Conservation (phyloP, 2,888 invertebrate species). For the Elegia similella region DNA sequence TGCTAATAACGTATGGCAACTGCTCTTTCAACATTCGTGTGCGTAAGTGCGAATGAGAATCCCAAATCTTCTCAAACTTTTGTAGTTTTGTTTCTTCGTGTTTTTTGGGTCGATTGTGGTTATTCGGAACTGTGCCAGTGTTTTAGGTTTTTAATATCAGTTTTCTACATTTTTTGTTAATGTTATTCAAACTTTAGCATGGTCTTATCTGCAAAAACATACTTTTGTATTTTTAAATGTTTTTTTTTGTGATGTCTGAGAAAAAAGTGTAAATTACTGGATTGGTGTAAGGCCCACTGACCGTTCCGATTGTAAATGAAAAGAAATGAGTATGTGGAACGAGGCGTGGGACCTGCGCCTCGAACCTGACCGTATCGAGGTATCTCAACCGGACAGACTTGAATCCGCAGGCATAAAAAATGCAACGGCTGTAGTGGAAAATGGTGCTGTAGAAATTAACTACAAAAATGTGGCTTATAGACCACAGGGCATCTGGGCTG, state of each 20-base stretch:
- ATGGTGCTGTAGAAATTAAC: constrained; percentile 49
- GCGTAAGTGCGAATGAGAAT: constrained; percentile 78
- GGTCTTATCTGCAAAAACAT: neutral
- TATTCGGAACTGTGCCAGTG: constrained; percentile 17
- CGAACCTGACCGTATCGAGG: constrained; percentile 76
- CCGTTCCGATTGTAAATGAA: constrained; percentile 46
- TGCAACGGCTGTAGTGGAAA: constrained; percentile 48
- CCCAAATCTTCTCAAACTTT: constrained; percentile 72
- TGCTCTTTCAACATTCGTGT: constrained; percentile 65
- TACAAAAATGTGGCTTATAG: constrained; percentile 20
- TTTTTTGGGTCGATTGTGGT: constrained; percentile 42
- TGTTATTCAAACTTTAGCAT: neutral
- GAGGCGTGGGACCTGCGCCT: constrained; percentile 66
- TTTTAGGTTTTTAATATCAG: neutral
- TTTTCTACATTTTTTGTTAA: neutral
- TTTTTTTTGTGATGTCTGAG: neutral
- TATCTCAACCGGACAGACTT: constrained; percentile 76
- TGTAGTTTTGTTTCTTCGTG: constrained; percentile 55
- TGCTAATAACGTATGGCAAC: constrained; percentile 55
- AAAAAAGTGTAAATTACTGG: constrained; percentile 28
- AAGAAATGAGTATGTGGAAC: constrained; percentile 63
- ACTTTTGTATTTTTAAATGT: neutral
- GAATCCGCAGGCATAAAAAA: constrained; percentile 59
- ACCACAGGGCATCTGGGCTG: constrained; percentile 10
- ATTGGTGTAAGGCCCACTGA: constrained; percentile 44